Evolutionary conservation across 1,140 invertebrate species (phyloP).

Genomic region (Apolygus lucorum): DNA sequence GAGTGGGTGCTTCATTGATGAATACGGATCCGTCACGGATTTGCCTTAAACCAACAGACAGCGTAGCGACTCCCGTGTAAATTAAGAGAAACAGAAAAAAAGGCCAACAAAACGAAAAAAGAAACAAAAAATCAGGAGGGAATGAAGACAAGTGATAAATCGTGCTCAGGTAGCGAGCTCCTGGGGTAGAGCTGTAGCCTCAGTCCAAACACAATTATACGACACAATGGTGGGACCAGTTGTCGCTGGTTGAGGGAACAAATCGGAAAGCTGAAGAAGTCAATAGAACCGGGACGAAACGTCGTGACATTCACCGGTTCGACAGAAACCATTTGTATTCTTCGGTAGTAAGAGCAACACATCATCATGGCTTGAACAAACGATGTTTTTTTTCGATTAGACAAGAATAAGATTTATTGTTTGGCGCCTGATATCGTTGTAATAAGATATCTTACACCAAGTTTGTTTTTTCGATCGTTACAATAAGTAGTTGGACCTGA

Average conservation of each 20-base stretch:
- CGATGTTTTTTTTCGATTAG: neutral
- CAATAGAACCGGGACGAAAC: conserved; percentile 11
- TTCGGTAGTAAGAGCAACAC: conserved; percentile 7
- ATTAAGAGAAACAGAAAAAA: conserved; percentile 1
- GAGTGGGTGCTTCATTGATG: neutral
- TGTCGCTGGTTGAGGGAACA: conserved; percentile 6
- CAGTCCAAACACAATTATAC: conserved; percentile 15
- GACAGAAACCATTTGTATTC: conserved; percentile 2
- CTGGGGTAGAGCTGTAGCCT: neutral
- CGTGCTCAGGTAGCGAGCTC: neutral
- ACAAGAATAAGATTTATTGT: neutral
- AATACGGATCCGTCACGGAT: neutral
- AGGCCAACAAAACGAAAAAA: neutral
- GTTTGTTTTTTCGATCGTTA: no score
- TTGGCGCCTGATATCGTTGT: no score
- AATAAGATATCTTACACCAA: no score
- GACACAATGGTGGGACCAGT: conserved; percentile 10
- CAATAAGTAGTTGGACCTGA: no score
- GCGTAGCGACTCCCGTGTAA: conserved; percentile 1
- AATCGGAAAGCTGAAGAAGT: conserved; percentile 1
- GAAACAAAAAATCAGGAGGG: neutral
- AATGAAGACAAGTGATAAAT: conserved; percentile 15
- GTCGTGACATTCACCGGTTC: conserved; percentile 6
- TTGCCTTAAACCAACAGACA: conserved; percentile 9
- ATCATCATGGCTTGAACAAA: conserved; percentile 1